Evolutionary conservation across 2,113 vertebrate genomes (phyloP).

Genomic region (Panthera uncia): DNA sequence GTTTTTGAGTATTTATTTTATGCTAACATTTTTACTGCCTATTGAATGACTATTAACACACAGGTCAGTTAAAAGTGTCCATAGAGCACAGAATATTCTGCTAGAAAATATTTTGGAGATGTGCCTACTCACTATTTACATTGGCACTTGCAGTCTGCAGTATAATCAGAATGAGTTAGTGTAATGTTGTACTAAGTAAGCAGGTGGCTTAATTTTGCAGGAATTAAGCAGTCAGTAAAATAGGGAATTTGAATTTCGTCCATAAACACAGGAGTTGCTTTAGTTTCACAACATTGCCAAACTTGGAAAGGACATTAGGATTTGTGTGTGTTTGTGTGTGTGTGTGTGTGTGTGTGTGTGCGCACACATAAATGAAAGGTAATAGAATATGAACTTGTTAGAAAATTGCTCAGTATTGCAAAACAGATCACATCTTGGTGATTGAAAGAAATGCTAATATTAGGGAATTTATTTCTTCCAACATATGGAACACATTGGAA

Average conservation of each 20-base stretch:
- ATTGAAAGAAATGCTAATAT: neutral
- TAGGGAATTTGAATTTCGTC: neutral
- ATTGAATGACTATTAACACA: neutral
- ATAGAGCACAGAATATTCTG: neutral
- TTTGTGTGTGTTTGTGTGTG: neutral
- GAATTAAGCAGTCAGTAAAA: neutral
- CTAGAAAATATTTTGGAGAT: constrained; percentile 33
- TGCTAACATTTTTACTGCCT: neutral
- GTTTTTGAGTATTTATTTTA: neutral
- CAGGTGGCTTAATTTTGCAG: constrained; percentile 40
- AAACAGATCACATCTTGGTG: neutral
- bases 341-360: neutral
- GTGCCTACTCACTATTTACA: neutral
- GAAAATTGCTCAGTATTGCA: neutral
- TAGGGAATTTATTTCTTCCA: neutral
- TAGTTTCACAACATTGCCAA: neutral
- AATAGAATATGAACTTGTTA: neutral
- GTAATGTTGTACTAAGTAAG: constrained; percentile 4
- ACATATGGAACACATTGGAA: neutral
- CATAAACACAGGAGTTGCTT: neutral
- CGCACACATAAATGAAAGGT: neutral
- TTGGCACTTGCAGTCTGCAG: neutral
- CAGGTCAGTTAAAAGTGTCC: neutral
- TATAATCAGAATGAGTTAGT: constrained; percentile 37
- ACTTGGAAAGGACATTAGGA: neutral